Base-by-base conservation (phyloP, 2,888 invertebrate species). In the Chymomyza fuscimana region DNA sequence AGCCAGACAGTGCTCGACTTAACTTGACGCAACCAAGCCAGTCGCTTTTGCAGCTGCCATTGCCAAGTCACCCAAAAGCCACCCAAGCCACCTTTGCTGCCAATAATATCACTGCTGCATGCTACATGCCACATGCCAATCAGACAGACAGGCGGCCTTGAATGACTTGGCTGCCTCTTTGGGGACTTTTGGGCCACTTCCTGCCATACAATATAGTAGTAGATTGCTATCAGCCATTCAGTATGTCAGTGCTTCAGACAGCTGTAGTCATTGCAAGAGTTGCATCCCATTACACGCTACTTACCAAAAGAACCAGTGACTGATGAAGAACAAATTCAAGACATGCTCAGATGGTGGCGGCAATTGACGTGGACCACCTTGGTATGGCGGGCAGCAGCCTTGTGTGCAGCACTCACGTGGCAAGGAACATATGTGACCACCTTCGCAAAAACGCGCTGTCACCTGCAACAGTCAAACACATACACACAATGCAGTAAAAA, bases 371-470 rank as follows among this genome's bases (percentile, higher is more conserved):
- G 91, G 90, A 77, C 91, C 91, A 77, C 90, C 91, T 75, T 91
- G 92, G 69, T 92, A 91, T 19, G 92, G 91, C 51, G 92, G 93
- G 91, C 94, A 95, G 92, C 94, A 95, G n/a, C 94, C 94, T 85
- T 92, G 92, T 22, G 92, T 95, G 92, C 96, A 96, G 92, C 96
- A 96, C 90, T 95, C 94, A 92, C 95, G 95, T 77, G 95, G 95
- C 80, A 95, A 93, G 73, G 95, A 94, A 90, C 96, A 96, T 78
- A 94, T 93, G 83, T 94, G 93, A 67, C 94, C 95, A 80, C 94
- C 95, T 82, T 93, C 93, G 89, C 94, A 94, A 91, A 93, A 92
- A 91, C 94, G 91, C 83, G 93, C 93, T 72, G 93, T 91, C 67
- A 93, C 92, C 92, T 94, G 92, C 19, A 58, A 85, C 71, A 76